Evolutionary conservation across 2,888 invertebrate species (phyloP).

Genomic region (Apodemia duryi): DNA sequence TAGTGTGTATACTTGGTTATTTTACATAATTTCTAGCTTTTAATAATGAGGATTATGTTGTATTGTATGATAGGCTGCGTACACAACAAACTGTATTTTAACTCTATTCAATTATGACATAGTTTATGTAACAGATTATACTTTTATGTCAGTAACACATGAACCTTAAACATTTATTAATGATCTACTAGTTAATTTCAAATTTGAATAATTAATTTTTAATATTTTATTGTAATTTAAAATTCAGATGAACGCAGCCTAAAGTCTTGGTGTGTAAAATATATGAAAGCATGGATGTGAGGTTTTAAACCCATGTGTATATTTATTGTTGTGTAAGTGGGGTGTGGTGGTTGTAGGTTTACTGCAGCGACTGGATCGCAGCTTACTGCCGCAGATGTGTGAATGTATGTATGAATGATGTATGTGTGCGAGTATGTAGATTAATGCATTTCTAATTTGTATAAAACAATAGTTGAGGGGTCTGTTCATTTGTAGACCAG

Average conservation of each 20-base stretch:
- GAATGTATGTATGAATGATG: slow-evolving; percentile 34
- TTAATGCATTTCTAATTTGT: slow-evolving; percentile 71
- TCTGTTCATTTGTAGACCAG: slow-evolving; percentile 22
- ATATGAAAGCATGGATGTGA: slow-evolving; percentile 50
- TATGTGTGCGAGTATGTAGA: slow-evolving; percentile 48
- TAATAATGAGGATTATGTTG: not conserved
- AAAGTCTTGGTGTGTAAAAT: slow-evolving; percentile 34
- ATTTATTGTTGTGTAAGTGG: slow-evolving; percentile 56
- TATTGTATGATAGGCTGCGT: not conserved
- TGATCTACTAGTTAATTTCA: no score
- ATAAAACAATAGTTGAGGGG: slow-evolving; percentile 45
- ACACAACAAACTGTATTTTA: not conserved
- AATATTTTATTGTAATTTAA: not conserved
- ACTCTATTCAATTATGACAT: no score
- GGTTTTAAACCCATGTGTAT: slow-evolving; percentile 59
- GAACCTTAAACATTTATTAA: no score
- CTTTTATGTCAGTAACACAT: no score
- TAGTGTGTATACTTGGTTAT: not conserved
- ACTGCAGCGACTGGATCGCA: slow-evolving; percentile 39
- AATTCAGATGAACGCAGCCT: slow-evolving; percentile 25
- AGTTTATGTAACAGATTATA: not conserved
- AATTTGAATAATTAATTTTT: no score
- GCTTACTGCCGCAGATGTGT: slow-evolving; percentile 40
- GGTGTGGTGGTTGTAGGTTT: slow-evolving; percentile 46
- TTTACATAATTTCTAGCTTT: slow-evolving; percentile 5